Base-by-base conservation (phyloP, 2,113 vertebrate genomes). In the Phylloscopus whistleri region DNA sequence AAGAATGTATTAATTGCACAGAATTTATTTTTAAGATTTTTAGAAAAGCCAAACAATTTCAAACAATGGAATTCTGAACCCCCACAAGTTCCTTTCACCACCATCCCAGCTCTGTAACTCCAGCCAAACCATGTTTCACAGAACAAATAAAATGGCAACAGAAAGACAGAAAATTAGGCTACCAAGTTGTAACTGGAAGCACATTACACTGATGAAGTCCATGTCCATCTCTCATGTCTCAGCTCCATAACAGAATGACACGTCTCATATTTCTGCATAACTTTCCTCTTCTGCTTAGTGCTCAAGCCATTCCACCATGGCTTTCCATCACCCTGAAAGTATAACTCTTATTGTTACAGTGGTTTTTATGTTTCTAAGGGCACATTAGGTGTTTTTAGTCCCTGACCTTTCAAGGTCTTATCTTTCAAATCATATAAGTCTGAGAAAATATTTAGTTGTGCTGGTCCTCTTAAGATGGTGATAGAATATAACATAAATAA, bases 1-100 rank as follows among this genome's bases (percentile, higher is more conserved):
- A 91, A 85, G 44, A 93, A 89, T 63, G 30, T 37, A 74, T 87
- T 72, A 91, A 87, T 83, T 95, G 55, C 59, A 85, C 24, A 59
- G 44, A 91, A 87, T 63, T 39, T 0, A 79, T 62, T 89, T 82
- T 85, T 58, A 67, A 87, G 30, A 2, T 37, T 91, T 91, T 59
- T 55, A 26, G 43, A 64, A 85, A 83, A 79, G 6, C 19, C 30
- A 55, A 73, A 26, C 27, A 49, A 63, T 80, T 93, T 27, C 55
- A 67, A 87, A 70, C 37, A 92, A 15, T 4, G 11, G 48, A 52
- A 79, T 88, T 93, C 55, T 8, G 3, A 1, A 1, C 37, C 13
- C 37, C 39, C 44, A 41, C 19, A 49, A 64, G 82, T 83, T 87
- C n/a, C 28, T 39, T 75, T 83, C 0, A 0, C 80, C 75, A 31